phyloP scores from a whole-genome alignment of 2,888 invertebrate species.

The Conchocele bisecta region DNA sequence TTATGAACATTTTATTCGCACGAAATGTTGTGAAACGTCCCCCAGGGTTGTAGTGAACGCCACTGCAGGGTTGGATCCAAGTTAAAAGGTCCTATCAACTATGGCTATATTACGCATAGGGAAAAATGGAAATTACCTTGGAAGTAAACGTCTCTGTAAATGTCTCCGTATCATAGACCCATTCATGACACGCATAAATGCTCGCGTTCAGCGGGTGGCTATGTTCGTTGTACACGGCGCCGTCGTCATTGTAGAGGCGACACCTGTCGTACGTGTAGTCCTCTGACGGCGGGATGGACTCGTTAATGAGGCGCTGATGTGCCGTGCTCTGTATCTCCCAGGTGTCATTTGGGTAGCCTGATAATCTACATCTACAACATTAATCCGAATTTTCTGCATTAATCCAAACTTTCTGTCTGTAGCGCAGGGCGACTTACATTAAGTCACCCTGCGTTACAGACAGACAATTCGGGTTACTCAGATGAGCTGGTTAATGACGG shows the following conservation, averaged over 20 bases:
- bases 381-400: too few relatives aligned
- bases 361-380: conserved; percentile 50
- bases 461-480: too few relatives aligned
- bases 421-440: too few relatives aligned
- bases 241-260: conserved; percentile 23
- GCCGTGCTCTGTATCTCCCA: conserved; percentile 48
- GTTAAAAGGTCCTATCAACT: too few relatives aligned
- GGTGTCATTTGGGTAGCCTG: conserved; percentile 47
- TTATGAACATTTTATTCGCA: too few relatives aligned
- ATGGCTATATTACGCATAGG: too few relatives aligned
- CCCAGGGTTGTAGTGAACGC: too few relatives aligned
- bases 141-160: conserved; percentile 62
- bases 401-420: too few relatives aligned
- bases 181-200: conserved; percentile 48
- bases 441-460: too few relatives aligned
- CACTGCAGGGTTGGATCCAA: too few relatives aligned
- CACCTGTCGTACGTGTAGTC: conserved; percentile 49
- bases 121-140: conserved; percentile 48
- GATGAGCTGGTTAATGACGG: conserved; percentile 36
- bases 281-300: conserved; percentile 44
- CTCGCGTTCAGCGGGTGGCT: conserved; percentile 19
- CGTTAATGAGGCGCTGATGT: conserved; percentile 34
- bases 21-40: too few relatives aligned
- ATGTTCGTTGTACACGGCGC: not conserved
- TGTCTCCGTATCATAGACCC: conserved; percentile 59